Conservation (phyloP, 2,888 invertebrate genomes). For the Stramonita haemastoma region DNA sequence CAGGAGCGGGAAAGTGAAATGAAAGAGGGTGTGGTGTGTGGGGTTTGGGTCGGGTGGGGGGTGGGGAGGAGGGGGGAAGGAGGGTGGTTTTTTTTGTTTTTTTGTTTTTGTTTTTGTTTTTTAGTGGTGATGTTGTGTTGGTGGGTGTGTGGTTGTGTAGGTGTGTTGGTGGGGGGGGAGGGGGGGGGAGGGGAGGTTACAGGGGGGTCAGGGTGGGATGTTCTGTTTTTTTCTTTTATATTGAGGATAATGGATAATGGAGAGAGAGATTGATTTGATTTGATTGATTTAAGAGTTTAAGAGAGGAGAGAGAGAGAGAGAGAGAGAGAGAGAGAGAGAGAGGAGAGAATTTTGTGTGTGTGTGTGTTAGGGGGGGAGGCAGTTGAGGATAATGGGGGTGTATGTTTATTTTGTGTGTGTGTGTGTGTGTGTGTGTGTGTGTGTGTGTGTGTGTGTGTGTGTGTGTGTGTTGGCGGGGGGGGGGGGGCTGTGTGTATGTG, state of each 20-base stretch:
- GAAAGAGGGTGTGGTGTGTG: background rate
- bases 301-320: no score
- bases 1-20: background rate
- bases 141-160: background rate
- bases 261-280: no score
- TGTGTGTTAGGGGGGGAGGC: background rate
- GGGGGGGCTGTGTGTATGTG: background rate
- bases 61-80: background rate
- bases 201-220: background rate
- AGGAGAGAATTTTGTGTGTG: no score
- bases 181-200: background rate
- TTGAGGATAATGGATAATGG: no score
- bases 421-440: background rate
- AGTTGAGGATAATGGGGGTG: no score
- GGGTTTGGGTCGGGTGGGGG: background rate
- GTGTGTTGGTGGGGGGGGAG: background rate
- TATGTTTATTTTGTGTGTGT: background rate
- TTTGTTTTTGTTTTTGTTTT: background rate
- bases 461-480: background rate
- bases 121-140: background rate
- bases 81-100: background rate
- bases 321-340: no score
- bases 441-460: conserved; percentile 12
- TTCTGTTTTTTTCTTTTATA: no score
- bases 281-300: no score